Evolutionary conservation across 2,888 invertebrate genomes (phyloP).

Genomic region (Metacarcinus magister): DNA sequence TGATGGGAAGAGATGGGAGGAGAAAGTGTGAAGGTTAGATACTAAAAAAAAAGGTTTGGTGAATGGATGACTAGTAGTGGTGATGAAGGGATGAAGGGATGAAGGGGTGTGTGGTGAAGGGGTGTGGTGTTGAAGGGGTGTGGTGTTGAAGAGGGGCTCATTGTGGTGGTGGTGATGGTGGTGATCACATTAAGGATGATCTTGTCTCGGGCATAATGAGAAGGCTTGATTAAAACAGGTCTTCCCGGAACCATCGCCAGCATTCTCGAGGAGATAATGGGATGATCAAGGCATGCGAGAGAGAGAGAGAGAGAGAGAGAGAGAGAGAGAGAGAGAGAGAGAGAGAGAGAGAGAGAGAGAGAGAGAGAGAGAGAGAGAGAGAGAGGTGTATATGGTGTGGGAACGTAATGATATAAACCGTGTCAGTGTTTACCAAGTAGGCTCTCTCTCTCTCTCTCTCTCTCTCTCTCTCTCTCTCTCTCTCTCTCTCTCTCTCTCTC

Average conservation of each 20-base stretch:
- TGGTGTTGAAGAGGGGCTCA: not conserved
- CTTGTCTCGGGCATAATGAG: not conserved
- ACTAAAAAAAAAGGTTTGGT: not conserved
- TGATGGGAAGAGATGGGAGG: not conserved
- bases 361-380: not conserved
- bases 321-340: not conserved
- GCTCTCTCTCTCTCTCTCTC: conserved; percentile 58
- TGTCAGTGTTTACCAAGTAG: not conserved
- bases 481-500: conserved; percentile 21
- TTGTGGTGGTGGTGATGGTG: not conserved
- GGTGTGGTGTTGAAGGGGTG: not conserved
- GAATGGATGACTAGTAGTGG: not conserved
- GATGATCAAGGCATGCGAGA: not conserved
- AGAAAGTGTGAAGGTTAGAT: too few species aligned
- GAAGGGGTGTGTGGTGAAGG: not conserved
- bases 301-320: conserved; percentile 10
- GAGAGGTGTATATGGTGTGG: not conserved
- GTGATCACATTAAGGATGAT: not conserved
- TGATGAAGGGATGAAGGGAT: not conserved
- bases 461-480: conserved; percentile 61
- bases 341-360: not conserved
- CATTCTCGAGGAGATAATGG: conserved; percentile 3
- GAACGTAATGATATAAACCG: not conserved
- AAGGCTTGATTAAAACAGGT: not conserved
- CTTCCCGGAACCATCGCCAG: not conserved